Conservation (phyloP, 2,888 invertebrate genomes). For the Rhagonycha fulva region DNA sequence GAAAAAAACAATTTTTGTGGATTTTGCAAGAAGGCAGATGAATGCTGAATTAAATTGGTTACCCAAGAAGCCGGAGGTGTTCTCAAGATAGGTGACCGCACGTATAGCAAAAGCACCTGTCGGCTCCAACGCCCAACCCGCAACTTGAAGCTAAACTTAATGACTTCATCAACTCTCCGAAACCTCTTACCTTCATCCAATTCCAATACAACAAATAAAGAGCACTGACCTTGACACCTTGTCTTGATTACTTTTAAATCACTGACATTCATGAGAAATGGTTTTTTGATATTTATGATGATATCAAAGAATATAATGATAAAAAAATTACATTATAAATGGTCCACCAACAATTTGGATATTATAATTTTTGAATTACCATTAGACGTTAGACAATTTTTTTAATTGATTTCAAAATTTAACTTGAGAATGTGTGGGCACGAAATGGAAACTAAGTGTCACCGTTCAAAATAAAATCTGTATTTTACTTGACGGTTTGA, state of each 20-base stretch:
- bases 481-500: neutral
- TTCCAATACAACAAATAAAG: slow-evolving; percentile 28
- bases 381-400: neutral
- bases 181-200: slow-evolving; percentile 10
- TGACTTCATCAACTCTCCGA: slow-evolving; percentile 28
- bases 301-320: neutral
- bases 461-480: neutral
- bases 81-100: slow-evolving; percentile 27
- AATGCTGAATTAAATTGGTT: slow-evolving; percentile 17
- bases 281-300: neutral
- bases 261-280: neutral
- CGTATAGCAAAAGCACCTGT: slow-evolving; percentile 26
- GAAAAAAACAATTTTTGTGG: neutral
- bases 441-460: neutral
- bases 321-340: neutral
- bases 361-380: neutral
- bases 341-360: neutral
- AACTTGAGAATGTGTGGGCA: neutral
- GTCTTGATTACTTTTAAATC: neutral
- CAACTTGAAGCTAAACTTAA: slow-evolving; percentile 25
- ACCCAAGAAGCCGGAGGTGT: slow-evolving; percentile 17
- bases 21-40: slow-evolving; percentile 17
- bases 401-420: neutral
- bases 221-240: slow-evolving; percentile 18
- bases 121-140: slow-evolving; percentile 15